phyloP scores from a whole-genome alignment of 2,888 invertebrate genomes.

The Tinea trinotella region DNA sequence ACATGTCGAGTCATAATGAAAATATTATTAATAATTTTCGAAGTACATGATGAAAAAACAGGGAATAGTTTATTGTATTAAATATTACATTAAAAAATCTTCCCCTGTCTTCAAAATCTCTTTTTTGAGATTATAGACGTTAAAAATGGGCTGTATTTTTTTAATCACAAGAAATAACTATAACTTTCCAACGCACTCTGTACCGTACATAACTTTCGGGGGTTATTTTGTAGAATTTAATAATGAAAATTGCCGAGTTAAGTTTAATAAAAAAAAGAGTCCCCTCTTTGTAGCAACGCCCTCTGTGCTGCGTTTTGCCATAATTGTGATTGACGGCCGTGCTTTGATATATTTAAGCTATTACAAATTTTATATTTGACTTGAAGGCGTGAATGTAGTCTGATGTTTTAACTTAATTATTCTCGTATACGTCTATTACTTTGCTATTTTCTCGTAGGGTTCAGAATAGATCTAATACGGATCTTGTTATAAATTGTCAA shows the following conservation, averaged over 20 bases:
- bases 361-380: slow-evolving; percentile 5
- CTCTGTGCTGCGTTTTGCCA: slow-evolving; percentile 10
- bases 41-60: too few relatives aligned
- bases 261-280: slow-evolving; percentile 18
- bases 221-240: slow-evolving; percentile 15
- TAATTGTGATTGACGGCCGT: slow-evolving; percentile 20
- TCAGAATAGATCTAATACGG: too few relatives aligned
- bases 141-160: neutral
- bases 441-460: too few relatives aligned
- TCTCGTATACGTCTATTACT: too few relatives aligned
- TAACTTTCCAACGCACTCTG: neutral
- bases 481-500: too few relatives aligned
- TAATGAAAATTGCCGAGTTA: slow-evolving; percentile 16
- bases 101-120: too few relatives aligned
- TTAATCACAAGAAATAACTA: neutral
- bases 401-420: too few relatives aligned
- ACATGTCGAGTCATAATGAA: too few relatives aligned
- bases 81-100: too few relatives aligned
- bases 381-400: slow-evolving; percentile 1
- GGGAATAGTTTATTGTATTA: too few relatives aligned
- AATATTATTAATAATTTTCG: too few relatives aligned
- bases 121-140: neutral
- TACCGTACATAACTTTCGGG: neutral
- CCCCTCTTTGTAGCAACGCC: slow-evolving; percentile 18
- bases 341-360: slow-evolving; percentile 7